Conservation (phyloP, 2,113 vertebrate genomes). For the Peromyscus californicus region DNA sequence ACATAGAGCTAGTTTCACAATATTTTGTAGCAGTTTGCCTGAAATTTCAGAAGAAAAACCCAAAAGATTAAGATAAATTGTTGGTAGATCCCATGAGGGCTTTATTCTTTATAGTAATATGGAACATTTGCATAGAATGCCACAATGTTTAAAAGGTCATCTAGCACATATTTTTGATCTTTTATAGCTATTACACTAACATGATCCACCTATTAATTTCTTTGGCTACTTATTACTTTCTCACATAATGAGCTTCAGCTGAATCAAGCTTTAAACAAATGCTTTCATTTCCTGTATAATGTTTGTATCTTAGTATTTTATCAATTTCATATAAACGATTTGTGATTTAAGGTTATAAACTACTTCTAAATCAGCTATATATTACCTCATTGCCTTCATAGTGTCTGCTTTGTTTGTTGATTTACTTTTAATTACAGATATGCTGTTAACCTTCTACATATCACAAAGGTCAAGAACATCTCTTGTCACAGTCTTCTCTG, state of each 20-base stretch:
- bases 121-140: background rate
- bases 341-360: slow-evolving; percentile 20
- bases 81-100: background rate
- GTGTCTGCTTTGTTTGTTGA: background rate
- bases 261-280: slow-evolving; percentile 56
- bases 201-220: background rate
- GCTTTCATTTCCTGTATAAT: slow-evolving; percentile 15
- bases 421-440: slow-evolving; percentile 69
- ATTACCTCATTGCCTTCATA: background rate
- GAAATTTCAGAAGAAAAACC: slow-evolving; percentile 37
- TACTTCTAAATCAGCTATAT: slow-evolving; percentile 20
- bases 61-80: background rate
- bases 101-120: background rate
- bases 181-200: background rate
- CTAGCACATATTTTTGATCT: background rate
- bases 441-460: slow-evolving; percentile 52
- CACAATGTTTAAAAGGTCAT: background rate
- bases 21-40: background rate
- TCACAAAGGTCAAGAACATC: slow-evolving; percentile 28
- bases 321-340: slow-evolving; percentile 26
- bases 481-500: slow-evolving; percentile 42
- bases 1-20: background rate
- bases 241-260: slow-evolving; percentile 22
- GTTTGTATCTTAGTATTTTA: slow-evolving; percentile 7
- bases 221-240: slow-evolving; percentile 46